These are phyloP conservation scores for Eurytoma adleriae DNA, from an alignment of 2,888 invertebrate species.

Conservation along the genomic window DNA sequence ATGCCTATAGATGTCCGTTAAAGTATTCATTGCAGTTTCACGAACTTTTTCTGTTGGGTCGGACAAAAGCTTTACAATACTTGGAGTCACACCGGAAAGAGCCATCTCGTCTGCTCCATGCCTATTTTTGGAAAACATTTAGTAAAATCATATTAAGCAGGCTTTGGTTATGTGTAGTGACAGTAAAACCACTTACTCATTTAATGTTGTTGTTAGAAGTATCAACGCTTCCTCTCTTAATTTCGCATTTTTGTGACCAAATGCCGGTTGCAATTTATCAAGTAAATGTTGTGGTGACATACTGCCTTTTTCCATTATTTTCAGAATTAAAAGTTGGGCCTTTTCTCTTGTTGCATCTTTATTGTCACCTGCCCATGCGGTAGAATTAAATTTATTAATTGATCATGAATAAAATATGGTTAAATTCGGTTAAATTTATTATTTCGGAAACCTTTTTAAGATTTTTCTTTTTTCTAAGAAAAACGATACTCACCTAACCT, in stretches of 20 bases:
- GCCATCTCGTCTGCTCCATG: constrained; percentile 91
- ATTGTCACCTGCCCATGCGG: constrained; percentile 80
- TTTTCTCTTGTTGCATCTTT: constrained; percentile 84
- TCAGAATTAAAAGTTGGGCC: constrained; percentile 84
- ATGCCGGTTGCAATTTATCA: constrained; percentile 84
- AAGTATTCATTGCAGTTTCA: constrained; percentile 89
- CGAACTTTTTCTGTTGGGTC: constrained; percentile 93
- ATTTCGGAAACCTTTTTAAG: too few relatives aligned
- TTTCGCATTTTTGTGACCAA: constrained; percentile 94
- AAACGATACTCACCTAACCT: constrained; percentile 78
- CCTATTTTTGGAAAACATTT: constrained; percentile 75
- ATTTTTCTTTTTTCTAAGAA: neutral
- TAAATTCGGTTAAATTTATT: too few relatives aligned
- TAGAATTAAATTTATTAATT: constrained; percentile 5
- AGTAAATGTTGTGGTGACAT: constrained; percentile 83
- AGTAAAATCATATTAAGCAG: neutral
- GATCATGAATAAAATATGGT: constrained; percentile 8
- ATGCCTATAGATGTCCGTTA: constrained; percentile 94
- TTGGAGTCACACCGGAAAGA: constrained; percentile 88
- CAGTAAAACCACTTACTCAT: constrained; percentile 80
- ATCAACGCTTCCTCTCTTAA: constrained; percentile 92
- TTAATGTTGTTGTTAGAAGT: constrained; percentile 88
- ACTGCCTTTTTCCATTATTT: constrained; percentile 85
- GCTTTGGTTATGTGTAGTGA: neutral
- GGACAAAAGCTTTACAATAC: constrained; percentile 88